Base-by-base conservation (phyloP, 2,113 vertebrate species). In the Polypterus bichir region DNA sequence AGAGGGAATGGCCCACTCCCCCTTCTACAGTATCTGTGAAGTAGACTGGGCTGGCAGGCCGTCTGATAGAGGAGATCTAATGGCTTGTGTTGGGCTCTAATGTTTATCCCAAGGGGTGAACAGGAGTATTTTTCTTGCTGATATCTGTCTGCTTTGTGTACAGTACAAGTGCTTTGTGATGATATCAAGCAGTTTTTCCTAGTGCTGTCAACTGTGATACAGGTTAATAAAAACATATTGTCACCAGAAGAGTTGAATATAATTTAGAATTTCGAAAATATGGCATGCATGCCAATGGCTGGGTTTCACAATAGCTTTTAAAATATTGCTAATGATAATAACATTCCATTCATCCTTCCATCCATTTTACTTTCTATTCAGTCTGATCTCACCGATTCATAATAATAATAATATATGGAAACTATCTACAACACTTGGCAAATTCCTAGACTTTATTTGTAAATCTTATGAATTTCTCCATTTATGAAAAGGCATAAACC, bases 131-230 rank as follows among this genome's bases (percentile, higher is more conserved):
- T 27, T 27, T 9, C 49, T 51, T 46, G 11, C 44, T 64, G n/a
- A 51, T 49, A 6, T 48, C 62, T 57, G 56, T 64, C 56, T 59
- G 49, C 58, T 64, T 49, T 64, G 57, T 55, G 63, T 9, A 5
- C 46, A 49, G 54, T 57, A 64, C 63, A 64, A 54, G 47, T 8
- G 56, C 59, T 56, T 64, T 48, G 58, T 64, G 63, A 57, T 64
- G 57, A 59, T 52, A 64, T 49, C 58, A 52, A 64, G 63, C 57
- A 64, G 46, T 55, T 47, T 27, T 59, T 48, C 59, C 49, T 64
- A 46, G 45, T 54, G 46, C 57, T 60, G 56, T 44, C 27, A 57
- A 44, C 9, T 45, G 56, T 55, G 5, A 27, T 55, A 10, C 44
- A 10, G 10, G 10, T 27, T 57, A 57, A 57, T 57, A 57, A 44